Evolutionary conservation across 2,888 invertebrate species (phyloP), one percentile per base, ranked within the genome.

Genomic region (Brachylomia viminalis): DNA sequence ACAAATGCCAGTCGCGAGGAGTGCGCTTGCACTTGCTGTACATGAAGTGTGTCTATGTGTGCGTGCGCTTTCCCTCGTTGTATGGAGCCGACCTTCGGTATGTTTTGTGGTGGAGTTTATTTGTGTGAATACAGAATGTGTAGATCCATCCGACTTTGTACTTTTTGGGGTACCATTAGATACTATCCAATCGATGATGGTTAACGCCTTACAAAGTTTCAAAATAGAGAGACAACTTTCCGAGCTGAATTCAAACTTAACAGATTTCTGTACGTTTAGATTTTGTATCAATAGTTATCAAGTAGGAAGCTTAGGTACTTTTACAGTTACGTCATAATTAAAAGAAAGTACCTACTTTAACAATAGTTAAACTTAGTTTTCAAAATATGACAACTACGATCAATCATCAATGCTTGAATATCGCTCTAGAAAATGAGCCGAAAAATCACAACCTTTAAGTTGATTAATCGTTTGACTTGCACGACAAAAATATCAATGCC

Each of bases 381-480:
- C 8, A 4, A 72, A n/a, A 42, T 38, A 1, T 64, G 15, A 23
- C 2, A 13, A 11, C 4, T 73, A 3, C 42, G 13, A 42, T 49
- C 38, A 59, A 49, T 30, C 13, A 20, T 11, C 10, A n/a, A 17
- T 6, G 3, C 23, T 10, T 54, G 15, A 33, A 30, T 67, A n/a
- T 23, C 17, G 11, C 38, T 47, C 17, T 11, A 27, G 10, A 77
- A 75, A 47, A 45, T 10, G 17, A 33, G 10, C 20, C 23, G 27
- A 65, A 20, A 77, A 30, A 23, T 30, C 23, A 64, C 6, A n/a
- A 49, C n/a, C 49, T 65, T 70, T 75, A 58, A 17, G 3, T 15
- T n/a, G 30, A 72, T 54, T 23, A 65, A 72, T 79, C 20, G 23
- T 61, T 47, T 54, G n/a, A n/a, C n/a, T n/a, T n/a, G n/a, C 30